These are phyloP conservation scores for Erebia palarica DNA, from an alignment of 2,888 invertebrate genomes.

Conservation along the genomic window DNA sequence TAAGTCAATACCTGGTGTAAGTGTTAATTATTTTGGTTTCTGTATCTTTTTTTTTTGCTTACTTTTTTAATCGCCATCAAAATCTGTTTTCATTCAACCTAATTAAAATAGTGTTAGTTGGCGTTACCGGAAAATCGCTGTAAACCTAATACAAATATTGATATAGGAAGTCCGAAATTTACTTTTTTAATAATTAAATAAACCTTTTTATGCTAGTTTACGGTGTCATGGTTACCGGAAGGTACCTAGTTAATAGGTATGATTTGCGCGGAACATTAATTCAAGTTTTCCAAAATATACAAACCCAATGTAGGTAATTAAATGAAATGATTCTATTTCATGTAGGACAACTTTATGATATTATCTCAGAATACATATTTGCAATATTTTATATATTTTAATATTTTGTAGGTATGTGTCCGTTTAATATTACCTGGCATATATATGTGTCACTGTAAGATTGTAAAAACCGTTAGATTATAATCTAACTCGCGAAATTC, in stretches of 20 bases:
- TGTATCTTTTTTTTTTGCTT: not conserved
- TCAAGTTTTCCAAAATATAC: not conserved
- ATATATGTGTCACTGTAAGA: too few relatives aligned
- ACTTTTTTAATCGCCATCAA: not conserved
- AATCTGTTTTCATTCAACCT: slow-evolving; percentile 1
- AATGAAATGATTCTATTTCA: too few relatives aligned
- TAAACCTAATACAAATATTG: slow-evolving; percentile 17
- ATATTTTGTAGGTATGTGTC: too few relatives aligned
- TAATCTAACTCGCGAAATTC: too few relatives aligned
- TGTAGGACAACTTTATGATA: too few relatives aligned
- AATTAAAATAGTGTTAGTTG: slow-evolving; percentile 4
- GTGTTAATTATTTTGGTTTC: not conserved
- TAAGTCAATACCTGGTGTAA: not conserved
- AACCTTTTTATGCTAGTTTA: slow-evolving; percentile 11
- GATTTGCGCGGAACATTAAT: not conserved
- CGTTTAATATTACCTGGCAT: too few relatives aligned
- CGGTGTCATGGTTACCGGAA: not conserved
- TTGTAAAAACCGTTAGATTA: too few relatives aligned
- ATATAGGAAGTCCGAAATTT: slow-evolving; percentile 11
- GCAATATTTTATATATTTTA: too few relatives aligned
- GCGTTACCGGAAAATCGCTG: slow-evolving; percentile 9
- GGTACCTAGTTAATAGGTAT: not conserved
- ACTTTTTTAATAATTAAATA: slow-evolving; percentile 5
- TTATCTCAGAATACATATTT: too few relatives aligned
- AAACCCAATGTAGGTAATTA: too few relatives aligned